These are phyloP conservation scores for Oceanodroma tethys DNA, from an alignment of 2,113 vertebrate genomes.

Conservation along the genomic window DNA sequence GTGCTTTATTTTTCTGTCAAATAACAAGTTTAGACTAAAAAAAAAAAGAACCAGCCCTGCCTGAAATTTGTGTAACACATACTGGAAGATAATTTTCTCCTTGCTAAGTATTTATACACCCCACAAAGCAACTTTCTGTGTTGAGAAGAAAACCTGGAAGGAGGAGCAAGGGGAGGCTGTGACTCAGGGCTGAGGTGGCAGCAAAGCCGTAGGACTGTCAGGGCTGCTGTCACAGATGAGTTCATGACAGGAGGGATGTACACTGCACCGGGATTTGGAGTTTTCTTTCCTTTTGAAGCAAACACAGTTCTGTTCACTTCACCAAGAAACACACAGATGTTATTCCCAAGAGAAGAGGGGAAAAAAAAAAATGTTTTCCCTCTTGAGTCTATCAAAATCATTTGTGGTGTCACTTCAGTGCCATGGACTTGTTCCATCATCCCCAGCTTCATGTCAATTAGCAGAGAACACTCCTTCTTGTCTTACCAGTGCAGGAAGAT, in stretches of 20 bases:
- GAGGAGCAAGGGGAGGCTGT: background rate
- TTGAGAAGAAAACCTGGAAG: background rate
- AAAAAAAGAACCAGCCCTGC: background rate
- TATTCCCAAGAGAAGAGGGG: background rate
- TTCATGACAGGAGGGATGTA: background rate
- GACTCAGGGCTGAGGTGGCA: background rate
- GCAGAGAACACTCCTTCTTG: background rate
- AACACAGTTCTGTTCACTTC: background rate
- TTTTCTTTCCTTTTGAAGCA: background rate
- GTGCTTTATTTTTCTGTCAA: background rate
- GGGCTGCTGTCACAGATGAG: background rate
- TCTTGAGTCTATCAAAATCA: background rate
- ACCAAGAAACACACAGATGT: background rate
- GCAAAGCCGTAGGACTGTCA: background rate
- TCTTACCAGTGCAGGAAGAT: slow-evolving; percentile 85
- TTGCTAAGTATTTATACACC: background rate
- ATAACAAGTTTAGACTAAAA: background rate
- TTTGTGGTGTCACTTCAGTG: background rate
- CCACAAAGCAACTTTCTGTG: background rate
- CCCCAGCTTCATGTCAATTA: background rate
- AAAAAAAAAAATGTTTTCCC: rapidly evolving
- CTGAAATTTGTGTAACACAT: background rate
- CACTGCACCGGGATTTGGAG: background rate
- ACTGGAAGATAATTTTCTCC: background rate
- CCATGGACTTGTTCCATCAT: background rate